These are phyloP conservation scores for Lasioglossum malachurum DNA, from an alignment of 2,888 invertebrate genomes.

Conservation along the genomic window DNA sequence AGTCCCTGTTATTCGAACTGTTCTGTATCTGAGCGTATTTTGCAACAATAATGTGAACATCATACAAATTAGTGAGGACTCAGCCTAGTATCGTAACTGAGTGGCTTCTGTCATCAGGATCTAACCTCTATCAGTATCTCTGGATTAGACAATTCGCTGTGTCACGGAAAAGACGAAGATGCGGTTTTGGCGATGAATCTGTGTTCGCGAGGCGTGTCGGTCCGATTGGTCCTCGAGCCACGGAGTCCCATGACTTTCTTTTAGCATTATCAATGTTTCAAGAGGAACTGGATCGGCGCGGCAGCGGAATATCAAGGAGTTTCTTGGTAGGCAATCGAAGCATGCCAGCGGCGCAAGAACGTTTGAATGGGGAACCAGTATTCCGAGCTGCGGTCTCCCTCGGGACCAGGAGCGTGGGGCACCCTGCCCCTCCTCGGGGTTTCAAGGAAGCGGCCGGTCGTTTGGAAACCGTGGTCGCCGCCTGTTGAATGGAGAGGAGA, in stretches of 20 bases:
- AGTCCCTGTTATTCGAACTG: background rate
- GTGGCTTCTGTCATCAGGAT: background rate
- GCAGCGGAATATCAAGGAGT: conserved; percentile 75
- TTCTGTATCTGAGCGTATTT: background rate
- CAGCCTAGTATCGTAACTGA: background rate
- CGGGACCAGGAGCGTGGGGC: conserved; percentile 65
- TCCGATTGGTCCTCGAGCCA: background rate
- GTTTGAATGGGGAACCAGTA: conserved; percentile 76
- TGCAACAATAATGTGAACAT: background rate
- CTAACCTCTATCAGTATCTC: too few relatives aligned
- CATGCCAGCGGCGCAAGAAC: conserved; percentile 73
- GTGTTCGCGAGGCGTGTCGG: background rate
- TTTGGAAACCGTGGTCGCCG: conserved; percentile 74
- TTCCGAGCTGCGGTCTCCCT: conserved; percentile 52
- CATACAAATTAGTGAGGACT: background rate
- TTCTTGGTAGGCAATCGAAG: conserved; percentile 59
- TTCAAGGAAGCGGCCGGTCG: conserved; percentile 74
- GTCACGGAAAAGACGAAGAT: background rate
- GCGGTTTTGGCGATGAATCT: background rate
- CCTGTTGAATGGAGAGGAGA: conserved; percentile 69
- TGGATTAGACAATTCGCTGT: background rate
- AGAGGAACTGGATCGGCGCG: conserved; percentile 68
- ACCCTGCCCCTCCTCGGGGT: conserved; percentile 37
- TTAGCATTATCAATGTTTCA: conserved; percentile 55
- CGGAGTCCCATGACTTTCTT: conserved; percentile 21